Conservation (phyloP, 2,113 vertebrate species). For the Tupaia tana region DNA sequence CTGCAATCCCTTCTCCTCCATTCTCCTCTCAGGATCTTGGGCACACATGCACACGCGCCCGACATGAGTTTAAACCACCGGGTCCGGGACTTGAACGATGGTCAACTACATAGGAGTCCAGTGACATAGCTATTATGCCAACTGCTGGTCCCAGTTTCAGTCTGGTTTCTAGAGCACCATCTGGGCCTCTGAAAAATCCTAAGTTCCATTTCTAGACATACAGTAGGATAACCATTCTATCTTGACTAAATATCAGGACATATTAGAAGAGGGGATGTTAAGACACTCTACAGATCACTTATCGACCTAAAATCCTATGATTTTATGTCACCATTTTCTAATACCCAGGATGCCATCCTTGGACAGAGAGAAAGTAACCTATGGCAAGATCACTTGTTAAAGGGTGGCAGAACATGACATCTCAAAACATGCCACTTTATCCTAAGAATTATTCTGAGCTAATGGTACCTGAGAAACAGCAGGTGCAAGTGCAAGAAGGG, state of each 20-base stretch:
- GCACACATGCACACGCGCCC: no score
- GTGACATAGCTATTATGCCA: no score
- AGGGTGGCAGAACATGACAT: not conserved
- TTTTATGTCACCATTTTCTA: not conserved
- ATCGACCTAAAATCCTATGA: not conserved
- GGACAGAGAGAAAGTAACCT: not conserved
- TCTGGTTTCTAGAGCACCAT: not conserved
- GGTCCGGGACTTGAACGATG: no score
- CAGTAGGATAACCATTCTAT: not conserved
- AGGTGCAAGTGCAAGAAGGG: not conserved
- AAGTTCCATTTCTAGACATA: not conserved
- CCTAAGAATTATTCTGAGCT: constrained; percentile 31
- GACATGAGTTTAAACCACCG: no score
- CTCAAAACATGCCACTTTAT: not conserved
- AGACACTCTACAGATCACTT: not conserved
- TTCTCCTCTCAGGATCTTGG: no score
- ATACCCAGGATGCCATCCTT: not conserved
- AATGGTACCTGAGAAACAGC: not conserved
- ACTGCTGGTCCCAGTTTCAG: no score
- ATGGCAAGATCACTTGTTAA: not conserved
- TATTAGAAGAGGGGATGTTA: not conserved
- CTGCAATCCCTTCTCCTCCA: no score
- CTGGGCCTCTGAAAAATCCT: not conserved
- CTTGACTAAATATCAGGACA: not conserved
- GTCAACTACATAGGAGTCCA: no score